Evolutionary conservation across 2,797 vertebrate species (phyloP).

Genomic region (Urosaurus nigricauda): DNA sequence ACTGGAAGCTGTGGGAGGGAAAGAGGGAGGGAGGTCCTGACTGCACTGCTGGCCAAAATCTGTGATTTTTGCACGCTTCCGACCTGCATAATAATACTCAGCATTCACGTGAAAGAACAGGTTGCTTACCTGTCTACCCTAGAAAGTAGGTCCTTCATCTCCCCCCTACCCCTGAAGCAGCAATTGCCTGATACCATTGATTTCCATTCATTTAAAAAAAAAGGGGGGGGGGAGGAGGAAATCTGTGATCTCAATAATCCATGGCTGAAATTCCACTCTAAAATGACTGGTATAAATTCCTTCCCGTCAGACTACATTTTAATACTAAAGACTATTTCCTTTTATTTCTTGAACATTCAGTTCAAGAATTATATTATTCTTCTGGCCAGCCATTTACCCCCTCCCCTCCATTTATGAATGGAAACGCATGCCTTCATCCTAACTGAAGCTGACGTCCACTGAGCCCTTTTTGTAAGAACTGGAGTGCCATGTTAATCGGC

Average conservation of each 20-base stretch:
- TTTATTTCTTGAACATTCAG: background rate
- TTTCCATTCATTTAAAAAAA: background rate
- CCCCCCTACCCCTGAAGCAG: background rate
- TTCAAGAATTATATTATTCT: constrained; percentile 14
- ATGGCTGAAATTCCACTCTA: background rate
- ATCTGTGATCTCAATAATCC: background rate
- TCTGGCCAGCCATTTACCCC: background rate
- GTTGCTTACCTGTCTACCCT: background rate
- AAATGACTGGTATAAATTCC: background rate
- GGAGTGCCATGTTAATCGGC: background rate
- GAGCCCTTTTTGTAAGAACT: constrained; percentile 2
- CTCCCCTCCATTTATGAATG: constrained; percentile 8
- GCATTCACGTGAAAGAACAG: background rate
- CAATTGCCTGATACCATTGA: background rate
- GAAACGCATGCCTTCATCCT: background rate
- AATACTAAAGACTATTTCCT: background rate
- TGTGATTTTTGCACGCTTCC: too few relatives aligned
- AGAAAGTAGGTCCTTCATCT: background rate
- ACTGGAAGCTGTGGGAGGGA: background rate
- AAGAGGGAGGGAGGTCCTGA: too few relatives aligned
- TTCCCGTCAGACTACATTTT: background rate
- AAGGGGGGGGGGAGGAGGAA: background rate
- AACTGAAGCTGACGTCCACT: background rate
- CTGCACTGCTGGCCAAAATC: background rate
- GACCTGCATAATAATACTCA: background rate